Evolutionary conservation across 2,113 vertebrate species (phyloP).

Genomic region (Plecotus auritus): DNA sequence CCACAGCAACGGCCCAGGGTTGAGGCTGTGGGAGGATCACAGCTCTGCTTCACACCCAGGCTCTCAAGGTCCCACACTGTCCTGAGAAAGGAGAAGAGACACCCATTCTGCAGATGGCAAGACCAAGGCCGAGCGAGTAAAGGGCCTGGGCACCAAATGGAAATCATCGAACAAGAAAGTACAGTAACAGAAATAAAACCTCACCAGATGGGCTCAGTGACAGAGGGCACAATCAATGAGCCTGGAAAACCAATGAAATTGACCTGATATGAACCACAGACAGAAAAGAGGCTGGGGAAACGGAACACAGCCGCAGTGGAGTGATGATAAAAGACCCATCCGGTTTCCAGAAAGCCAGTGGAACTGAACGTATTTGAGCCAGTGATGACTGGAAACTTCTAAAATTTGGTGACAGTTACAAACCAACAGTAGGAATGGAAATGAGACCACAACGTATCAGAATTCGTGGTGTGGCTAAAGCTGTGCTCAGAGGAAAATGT

Average conservation of each 20-base stretch:
- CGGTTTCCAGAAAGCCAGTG: neutral
- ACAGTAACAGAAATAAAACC: neutral
- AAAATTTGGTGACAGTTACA: neutral
- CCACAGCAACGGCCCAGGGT: neutral
- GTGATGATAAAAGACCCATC: no score
- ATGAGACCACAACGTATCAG: neutral
- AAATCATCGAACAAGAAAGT: neutral
- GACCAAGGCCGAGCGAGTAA: neutral
- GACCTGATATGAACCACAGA: accelerated
- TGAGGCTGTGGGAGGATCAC: neutral
- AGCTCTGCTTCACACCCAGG: neutral
- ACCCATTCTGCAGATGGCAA: neutral
- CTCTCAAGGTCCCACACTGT: neutral
- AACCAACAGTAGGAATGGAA: neutral
- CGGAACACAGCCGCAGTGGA: neutral
- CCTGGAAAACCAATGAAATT: accelerated
- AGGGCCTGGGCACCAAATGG: neutral
- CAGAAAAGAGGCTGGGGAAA: neutral
- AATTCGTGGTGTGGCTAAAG: neutral
- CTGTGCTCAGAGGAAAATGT: neutral
- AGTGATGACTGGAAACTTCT: neutral
- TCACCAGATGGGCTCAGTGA: neutral
- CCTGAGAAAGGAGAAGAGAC: neutral
- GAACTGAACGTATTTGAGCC: accelerated
- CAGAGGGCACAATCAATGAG: accelerated